Evolutionary conservation across 2,113 vertebrate genomes (phyloP).

Genomic region (Equus quagga): DNA sequence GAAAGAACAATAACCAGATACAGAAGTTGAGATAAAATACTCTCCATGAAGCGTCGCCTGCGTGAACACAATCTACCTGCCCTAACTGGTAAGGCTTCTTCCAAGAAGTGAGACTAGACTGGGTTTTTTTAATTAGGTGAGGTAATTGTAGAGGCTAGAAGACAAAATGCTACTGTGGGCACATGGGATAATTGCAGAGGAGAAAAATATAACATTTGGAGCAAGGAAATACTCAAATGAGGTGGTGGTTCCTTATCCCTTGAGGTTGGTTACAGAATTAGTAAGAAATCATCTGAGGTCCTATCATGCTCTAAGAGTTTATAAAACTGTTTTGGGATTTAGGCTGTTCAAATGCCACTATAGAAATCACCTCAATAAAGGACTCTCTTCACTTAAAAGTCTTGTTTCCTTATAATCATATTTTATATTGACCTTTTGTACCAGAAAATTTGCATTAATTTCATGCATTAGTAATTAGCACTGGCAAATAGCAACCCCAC

Average conservation of each 20-base stretch:
- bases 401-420: slow-evolving; percentile 4
- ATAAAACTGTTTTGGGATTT: not conserved
- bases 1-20: not conserved
- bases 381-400: slow-evolving; percentile 26
- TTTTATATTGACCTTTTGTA: slow-evolving; percentile 31
- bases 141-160: not conserved
- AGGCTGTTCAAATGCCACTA: not conserved
- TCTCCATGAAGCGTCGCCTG: not conserved
- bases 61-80: not conserved
- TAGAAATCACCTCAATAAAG: slow-evolving; percentile 42
- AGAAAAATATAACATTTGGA: not conserved
- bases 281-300: not conserved
- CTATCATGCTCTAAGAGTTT: not conserved
- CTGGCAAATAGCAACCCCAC: slow-evolving; percentile 30
- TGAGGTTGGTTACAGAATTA: not conserved
- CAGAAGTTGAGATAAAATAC: not conserved
- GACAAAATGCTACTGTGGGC: not conserved
- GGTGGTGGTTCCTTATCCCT: too few relatives aligned
- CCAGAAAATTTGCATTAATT: slow-evolving; percentile 28
- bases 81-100: not conserved
- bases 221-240: slow-evolving; percentile 14
- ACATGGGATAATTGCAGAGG: not conserved
- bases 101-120: not conserved
- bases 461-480: slow-evolving; percentile 42
- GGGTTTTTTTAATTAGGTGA: not conserved